Percentiles rank a stretch among this genome's conserved stretches.
Conservation (phyloP, 2,888 invertebrate genomes). For the Caenorhabditis sinica region DNA sequence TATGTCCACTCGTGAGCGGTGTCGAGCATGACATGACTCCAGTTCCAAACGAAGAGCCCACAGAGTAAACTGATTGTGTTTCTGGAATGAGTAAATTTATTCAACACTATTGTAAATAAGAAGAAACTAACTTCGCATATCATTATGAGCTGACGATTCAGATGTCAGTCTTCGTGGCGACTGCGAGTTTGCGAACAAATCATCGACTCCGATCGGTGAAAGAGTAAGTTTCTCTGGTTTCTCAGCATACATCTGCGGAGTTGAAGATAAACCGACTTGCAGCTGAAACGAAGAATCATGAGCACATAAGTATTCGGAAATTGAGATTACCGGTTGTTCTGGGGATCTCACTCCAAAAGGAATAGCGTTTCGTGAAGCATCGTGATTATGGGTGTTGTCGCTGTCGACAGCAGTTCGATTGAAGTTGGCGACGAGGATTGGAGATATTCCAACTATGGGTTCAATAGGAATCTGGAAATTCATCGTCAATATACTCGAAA, state of each 20-base stretch:
- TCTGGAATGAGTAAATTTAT: conserved; percentile 30
- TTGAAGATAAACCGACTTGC: conserved; percentile 15
- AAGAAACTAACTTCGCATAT: conserved; percentile 29
- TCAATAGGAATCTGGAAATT: conserved; percentile 47
- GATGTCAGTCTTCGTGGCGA: conserved; percentile 18
- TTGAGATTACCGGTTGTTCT: conserved; percentile 19
- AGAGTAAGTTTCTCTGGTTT: conserved; percentile 23
- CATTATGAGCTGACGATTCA: neutral
- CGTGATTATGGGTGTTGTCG: conserved; percentile 60
- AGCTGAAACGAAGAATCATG: conserved; percentile 11
- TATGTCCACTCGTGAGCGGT: conserved; percentile 14
- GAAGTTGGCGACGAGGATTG: conserved; percentile 48
- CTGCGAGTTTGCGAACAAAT: conserved; percentile 41
- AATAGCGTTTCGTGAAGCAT: conserved; percentile 45
- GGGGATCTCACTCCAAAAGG: conserved; percentile 50
- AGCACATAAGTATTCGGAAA: neutral
- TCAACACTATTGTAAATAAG: neutral
- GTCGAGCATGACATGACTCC: conserved; percentile 60
- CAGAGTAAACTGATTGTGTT: conserved; percentile 63
- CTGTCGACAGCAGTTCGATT: conserved; percentile 58
- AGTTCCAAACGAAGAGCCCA: conserved; percentile 59
- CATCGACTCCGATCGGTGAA: conserved; percentile 53
- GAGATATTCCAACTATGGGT: conserved; percentile 52
- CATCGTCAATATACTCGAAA: neutral
- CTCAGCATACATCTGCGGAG: conserved; percentile 55